Conservation (phyloP, 1,140 invertebrate genomes). For the Bombus breviceps region DNA sequence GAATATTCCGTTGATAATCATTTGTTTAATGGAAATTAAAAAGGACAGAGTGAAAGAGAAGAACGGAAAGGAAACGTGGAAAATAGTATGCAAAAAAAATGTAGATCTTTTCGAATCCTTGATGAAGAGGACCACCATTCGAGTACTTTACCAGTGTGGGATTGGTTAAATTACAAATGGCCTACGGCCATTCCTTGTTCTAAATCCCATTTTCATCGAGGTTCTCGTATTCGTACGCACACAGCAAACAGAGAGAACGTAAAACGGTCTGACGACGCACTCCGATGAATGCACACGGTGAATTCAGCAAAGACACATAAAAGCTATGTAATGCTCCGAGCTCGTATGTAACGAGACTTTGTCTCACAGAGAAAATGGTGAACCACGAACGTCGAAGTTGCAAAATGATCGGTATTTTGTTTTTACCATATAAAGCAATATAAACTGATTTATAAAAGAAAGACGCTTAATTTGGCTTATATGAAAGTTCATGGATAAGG, state of each 20-base stretch:
- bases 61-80: background rate
- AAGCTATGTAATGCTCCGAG: constrained; percentile 53
- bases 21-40: background rate
- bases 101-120: background rate
- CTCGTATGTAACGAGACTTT: constrained; percentile 63
- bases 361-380: background rate
- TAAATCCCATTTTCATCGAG: constrained; percentile 28
- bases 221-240: background rate
- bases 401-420: background rate
- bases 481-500: background rate
- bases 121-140: background rate
- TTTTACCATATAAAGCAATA: background rate
- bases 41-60: background rate
- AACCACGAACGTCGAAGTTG: background rate
- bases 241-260: background rate
- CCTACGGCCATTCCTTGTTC: constrained; percentile 19
- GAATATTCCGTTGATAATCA: background rate
- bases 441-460: background rate
- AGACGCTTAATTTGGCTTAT: background rate
- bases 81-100: background rate
- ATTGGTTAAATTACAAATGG: constrained; percentile 66
- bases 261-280: constrained; percentile 23
- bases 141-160: constrained; percentile 8
- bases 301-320: constrained; percentile 51
- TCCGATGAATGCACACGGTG: background rate